Conservation (phyloP, 2,113 vertebrate genomes). For the Sphaerodactylus townsendi region DNA sequence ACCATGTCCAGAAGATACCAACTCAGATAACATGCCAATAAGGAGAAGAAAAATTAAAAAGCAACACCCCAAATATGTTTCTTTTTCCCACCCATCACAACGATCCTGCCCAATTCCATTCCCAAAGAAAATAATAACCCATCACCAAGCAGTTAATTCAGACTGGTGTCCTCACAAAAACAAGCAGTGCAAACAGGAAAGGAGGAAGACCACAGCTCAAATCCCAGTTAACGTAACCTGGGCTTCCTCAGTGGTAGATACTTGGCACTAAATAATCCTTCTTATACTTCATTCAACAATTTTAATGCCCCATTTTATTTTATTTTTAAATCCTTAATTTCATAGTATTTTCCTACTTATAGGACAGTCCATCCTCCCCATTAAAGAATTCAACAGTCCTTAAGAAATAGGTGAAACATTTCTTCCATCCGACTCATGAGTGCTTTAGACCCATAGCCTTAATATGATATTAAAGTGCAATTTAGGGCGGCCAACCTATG, state of each 20-base stretch:
- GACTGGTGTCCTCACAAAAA: neutral
- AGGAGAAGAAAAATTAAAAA: neutral
- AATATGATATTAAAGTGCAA: constrained; percentile 67
- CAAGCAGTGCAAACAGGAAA: accelerated
- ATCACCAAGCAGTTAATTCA: constrained; percentile 16
- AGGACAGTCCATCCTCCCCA: neutral
- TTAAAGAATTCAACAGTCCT: constrained; percentile 45
- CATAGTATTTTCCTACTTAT: constrained; percentile 28
- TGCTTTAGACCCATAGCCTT: neutral
- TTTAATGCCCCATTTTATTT: constrained; percentile 33
- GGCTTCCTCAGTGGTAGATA: neutral
- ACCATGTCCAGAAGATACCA: constrained; percentile 39
- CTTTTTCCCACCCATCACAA: constrained; percentile 9
- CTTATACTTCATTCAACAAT: neutral
- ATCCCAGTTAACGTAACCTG: neutral
- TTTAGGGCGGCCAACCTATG: no score
- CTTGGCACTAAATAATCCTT: constrained; percentile 28
- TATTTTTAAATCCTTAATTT: neutral
- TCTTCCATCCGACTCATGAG: constrained; percentile 17
- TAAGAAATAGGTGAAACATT: constrained; percentile 28
- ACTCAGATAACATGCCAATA: no score
- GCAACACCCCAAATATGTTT: constrained; percentile 26
- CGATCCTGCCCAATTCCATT: neutral
- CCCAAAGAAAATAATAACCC: constrained; percentile 26
- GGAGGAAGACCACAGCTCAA: constrained; percentile 37